Evolutionary conservation across 2,888 invertebrate species (phyloP), one percentile per base, ranked within the genome.

Genomic region (Caenorhabditis becei): DNA sequence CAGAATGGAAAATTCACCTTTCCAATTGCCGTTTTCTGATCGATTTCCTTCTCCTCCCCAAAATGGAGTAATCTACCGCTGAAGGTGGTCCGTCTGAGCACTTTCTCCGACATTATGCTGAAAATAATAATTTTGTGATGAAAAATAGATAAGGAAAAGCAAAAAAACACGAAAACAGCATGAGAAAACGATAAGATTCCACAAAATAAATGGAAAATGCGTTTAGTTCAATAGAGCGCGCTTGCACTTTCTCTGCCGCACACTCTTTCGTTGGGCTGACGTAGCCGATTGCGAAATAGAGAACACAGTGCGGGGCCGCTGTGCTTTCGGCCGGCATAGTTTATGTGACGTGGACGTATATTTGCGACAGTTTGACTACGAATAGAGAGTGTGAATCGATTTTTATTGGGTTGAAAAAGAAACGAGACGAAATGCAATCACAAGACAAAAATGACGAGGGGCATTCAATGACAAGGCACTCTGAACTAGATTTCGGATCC

Each of bases 31-130:
- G 61, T 75, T 53, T 61, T 75, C 20, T 61, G 20, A 44, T 67
- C 59, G 35, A 70, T 70, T 72, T 79, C 72, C n/a, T 69, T 37
- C 18, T 77, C 62, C 20, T 69, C 75, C 35, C 54, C 67, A 10
- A 58, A 51, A 11, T 51, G 66, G n/a, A 80, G 71, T 18, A 85
- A 44, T 59, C 85, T 58, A 16, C 85, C 85, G 44, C 85, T 85
- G 59, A 85, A 85, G 2, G 85, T 85, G 28, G 82, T 74, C 53
- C 85, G 66, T 51, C 70, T 37, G 20, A 81, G 65, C 26, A 67
- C 71, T 65, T 65, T 58, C 62, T 70, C 77, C 28, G 66, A 65
- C 70, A 77, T 77, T 65, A 59, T 44, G 44, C 20, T 44, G 54
- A n/a, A 67, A 66, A 62, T 32, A 18, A 26, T 20, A 20, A 35